Evolutionary conservation across 2,797 vertebrate genomes (phyloP).

Genomic region (Linurgus olivaceus): DNA sequence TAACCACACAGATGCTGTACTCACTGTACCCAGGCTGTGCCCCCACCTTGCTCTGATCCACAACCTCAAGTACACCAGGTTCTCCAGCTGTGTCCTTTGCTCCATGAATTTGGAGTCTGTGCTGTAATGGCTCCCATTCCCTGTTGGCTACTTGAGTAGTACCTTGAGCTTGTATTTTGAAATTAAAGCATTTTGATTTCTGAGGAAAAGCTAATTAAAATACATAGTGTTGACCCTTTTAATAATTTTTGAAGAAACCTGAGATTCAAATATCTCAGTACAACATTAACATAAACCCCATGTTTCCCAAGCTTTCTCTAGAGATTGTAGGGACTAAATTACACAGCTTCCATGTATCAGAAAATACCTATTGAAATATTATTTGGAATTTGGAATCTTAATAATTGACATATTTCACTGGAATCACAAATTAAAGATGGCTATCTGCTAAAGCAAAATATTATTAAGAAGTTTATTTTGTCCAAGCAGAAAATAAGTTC

Average conservation of each 20-base stretch:
- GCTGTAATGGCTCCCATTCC: neutral
- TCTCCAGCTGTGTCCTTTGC: neutral
- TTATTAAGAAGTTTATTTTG: neutral
- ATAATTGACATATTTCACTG: neutral
- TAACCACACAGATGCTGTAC: neutral
- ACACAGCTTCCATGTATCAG: neutral
- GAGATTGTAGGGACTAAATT: neutral
- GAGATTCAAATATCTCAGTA: neutral
- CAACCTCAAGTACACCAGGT: fast-evolving
- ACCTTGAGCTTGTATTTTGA: neutral
- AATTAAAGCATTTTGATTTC: neutral
- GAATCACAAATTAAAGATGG: neutral
- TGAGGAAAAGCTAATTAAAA: neutral
- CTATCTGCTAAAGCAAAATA: neutral
- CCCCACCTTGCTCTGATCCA: neutral
- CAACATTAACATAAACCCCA: neutral
- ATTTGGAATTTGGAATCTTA: neutral
- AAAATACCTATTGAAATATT: neutral
- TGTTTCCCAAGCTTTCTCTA: neutral
- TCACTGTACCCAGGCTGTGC: neutral
- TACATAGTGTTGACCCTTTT: neutral
- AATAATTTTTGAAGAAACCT: neutral
- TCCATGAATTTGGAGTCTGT: neutral
- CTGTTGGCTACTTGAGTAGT: neutral
- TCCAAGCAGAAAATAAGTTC: neutral